These are phyloP conservation scores for Torymus aiolomorphi DNA, from an alignment of 2,888 invertebrate species.

Conservation along the genomic window DNA sequence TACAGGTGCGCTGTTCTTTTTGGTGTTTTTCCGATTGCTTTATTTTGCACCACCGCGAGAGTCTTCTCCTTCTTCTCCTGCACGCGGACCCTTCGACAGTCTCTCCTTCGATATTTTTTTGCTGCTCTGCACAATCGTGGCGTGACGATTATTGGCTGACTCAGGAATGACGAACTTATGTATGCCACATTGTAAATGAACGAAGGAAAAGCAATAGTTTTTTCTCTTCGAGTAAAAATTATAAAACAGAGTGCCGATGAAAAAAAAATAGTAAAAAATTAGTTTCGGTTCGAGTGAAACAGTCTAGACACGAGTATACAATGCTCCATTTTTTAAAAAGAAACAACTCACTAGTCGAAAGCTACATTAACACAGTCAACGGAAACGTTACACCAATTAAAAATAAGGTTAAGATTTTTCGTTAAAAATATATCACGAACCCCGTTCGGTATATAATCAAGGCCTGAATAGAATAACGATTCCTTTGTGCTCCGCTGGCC, in stretches of 20 bases:
- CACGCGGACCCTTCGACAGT: neutral
- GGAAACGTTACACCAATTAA: neutral
- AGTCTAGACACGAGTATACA: neutral
- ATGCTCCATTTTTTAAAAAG: neutral
- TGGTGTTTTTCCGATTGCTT: slow-evolving; percentile 1
- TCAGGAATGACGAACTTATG: too few species aligned
- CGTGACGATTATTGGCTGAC: neutral
- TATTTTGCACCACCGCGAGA: neutral
- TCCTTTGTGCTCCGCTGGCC: slow-evolving; percentile 43
- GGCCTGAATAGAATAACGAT: slow-evolving; percentile 44
- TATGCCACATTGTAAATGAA: neutral
- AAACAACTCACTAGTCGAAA: neutral
- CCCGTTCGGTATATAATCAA: slow-evolving; percentile 8
- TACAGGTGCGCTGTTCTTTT: neutral
- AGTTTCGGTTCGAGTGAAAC: neutral
- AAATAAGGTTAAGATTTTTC: slow-evolving; percentile 8
- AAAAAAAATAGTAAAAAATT: neutral
- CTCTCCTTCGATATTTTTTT: slow-evolving; percentile 1
- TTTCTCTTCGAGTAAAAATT: neutral
- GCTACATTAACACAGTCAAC: neutral
- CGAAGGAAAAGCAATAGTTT: neutral
- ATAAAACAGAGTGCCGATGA: neutral
- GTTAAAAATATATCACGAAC: slow-evolving; percentile 21
- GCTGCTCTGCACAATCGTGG: neutral
- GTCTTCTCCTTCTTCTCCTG: slow-evolving; percentile 1